Evolutionary conservation across 2,888 invertebrate genomes (phyloP), one percentile per base, ranked within the genome.

Genomic region (Macrosiphum euphorbiae): DNA sequence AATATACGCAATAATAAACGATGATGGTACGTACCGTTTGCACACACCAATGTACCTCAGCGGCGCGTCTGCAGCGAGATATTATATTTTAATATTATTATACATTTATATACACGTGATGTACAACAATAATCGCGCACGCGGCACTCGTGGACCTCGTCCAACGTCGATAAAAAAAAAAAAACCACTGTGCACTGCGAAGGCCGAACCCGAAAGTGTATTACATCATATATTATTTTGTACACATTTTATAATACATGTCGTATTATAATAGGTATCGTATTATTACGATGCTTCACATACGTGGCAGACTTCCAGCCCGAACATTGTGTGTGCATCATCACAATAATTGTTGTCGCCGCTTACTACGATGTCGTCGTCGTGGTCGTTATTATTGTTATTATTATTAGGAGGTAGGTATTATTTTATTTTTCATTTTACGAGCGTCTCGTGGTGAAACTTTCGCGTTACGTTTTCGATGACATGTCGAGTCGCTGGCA

Each of bases 231-330:
- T 11, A 78, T 85, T 85, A 85, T 47, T 47, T 85, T 44, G 26
- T 85, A 44, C 44, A 13, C 28, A 41, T 44, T 44, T 85, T 78
- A 78, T 35, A 78, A 78, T 78, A 78, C 35, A 8, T 35, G n/a
- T 35, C 35, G n/a, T n/a, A 55, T 85, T 67, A 67, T 67, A 67
- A 16, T 67, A 78, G 4, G 35, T 35, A 7, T n/a, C n/a, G 78
- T 35, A 78, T 78, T 78, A 78, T 78, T 35, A 44, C 24, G 35
- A 67, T 20, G 28, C n/a, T 44, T 26, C 50, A 50, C 20, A 90
- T 7, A 35, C n/a, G 87, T 92, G 92, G 92, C 92, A 92, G 24
- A 47, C 61, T 47, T 92, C 92, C 92, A 92, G 92, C 44, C 10
- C 47, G 87, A 92, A 92, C 44, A 78, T 78, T 35, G 35, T 78